Percentiles rank a stretch among this genome's conserved stretches.
Conservation (phyloP, 2,888 invertebrate species). For the Pristionchus maxplancki region DNA sequence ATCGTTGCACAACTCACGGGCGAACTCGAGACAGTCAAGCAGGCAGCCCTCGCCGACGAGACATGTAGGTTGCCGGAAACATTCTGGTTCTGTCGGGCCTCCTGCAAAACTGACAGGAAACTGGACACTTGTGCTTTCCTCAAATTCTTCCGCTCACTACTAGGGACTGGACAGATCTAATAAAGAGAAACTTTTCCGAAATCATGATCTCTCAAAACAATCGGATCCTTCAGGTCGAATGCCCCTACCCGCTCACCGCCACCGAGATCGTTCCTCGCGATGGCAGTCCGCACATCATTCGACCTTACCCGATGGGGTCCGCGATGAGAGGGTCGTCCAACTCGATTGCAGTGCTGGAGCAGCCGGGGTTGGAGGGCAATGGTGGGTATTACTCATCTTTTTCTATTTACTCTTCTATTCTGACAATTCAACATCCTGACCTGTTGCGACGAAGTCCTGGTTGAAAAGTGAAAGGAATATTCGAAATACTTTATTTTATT, state of each 20-base stretch:
- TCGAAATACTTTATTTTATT: no score
- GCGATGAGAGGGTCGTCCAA: no score
- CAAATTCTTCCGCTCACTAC: no score
- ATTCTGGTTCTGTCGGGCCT: no score
- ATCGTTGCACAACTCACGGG: not conserved
- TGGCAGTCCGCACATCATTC: not conserved
- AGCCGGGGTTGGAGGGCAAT: not conserved
- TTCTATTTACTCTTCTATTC: not conserved
- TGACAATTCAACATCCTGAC: no score
- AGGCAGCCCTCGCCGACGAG: not conserved
- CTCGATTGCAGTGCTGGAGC: not conserved
- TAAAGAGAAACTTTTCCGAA: no score
- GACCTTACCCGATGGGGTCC: not conserved
- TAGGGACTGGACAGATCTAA: no score
- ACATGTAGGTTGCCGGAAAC: not conserved
- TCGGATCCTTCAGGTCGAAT: not conserved
- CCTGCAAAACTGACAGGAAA: no score
- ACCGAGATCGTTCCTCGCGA: not conserved
- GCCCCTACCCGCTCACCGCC: not conserved
- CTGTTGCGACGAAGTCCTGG: no score
- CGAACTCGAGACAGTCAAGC: not conserved
- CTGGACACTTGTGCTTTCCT: no score
- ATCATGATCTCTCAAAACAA: no score
- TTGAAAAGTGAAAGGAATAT: no score
- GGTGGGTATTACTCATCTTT: not conserved